Evolutionary conservation across 35 echinoderm and acorn worm species (phyloP).

Genomic region (Hemicentrotus pulcherrimus): DNA sequence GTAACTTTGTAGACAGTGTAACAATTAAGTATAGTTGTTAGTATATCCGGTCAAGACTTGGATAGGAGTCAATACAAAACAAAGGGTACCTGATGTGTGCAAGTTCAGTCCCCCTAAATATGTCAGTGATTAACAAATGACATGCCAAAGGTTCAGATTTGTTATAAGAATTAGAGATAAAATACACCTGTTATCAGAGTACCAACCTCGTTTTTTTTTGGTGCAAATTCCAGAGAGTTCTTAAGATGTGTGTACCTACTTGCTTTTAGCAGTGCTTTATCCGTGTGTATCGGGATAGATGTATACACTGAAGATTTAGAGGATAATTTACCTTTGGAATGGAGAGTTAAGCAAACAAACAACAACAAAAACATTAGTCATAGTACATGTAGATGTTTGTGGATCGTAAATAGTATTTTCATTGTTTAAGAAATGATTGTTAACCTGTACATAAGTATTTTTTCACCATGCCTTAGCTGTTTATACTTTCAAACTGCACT

Average conservation of each 20-base stretch:
- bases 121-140: no score
- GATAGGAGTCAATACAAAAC: background rate
- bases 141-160: no score
- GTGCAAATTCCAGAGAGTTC: no score
- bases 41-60: background rate
- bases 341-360: background rate
- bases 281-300: background rate
- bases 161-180: no score
- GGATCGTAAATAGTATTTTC: background rate
- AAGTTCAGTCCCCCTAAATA: no score
- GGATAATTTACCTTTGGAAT: background rate
- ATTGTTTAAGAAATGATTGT: background rate
- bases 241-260: background rate
- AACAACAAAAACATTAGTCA: background rate
- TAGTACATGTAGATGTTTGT: background rate
- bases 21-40: background rate
- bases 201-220: no score
- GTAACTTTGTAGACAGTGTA: background rate
- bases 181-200: no score
- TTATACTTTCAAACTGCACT: background rate
- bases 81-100: background rate
- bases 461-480: conserved; percentile 16
- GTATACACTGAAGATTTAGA: background rate
- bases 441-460: background rate
- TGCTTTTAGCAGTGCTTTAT: background rate